A percentile compares a stretch with the other conserved stretches of the same genome.
Evolutionary conservation across 2,113 vertebrate species (phyloP).

Genomic region (Notothenia rossii): DNA sequence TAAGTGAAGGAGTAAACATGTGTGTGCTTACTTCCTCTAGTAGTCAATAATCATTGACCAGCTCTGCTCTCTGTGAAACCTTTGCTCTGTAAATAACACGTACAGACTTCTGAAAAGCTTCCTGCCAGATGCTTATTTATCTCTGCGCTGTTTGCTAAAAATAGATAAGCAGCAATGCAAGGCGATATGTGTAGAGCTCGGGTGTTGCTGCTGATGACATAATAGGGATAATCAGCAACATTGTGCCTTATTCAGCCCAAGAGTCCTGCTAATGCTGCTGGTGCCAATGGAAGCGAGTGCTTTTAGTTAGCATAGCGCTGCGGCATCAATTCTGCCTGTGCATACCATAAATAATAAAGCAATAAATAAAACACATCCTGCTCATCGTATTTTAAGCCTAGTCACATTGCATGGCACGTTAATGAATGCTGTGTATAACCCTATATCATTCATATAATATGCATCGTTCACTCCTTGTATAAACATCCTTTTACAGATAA

Average conservation of each 20-base stretch:
- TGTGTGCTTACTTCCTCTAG: background rate
- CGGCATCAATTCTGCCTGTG: slow-evolving; percentile 19
- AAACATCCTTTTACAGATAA: background rate
- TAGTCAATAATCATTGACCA: slow-evolving; percentile 19
- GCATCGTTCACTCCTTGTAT: slow-evolving; percentile 23
- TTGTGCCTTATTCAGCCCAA: slow-evolving; percentile 24
- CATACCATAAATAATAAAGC: slow-evolving; percentile 9
- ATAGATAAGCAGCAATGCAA: slow-evolving; percentile 45
- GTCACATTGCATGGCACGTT: background rate
- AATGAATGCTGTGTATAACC: background rate
- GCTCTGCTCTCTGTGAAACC: slow-evolving; percentile 21
- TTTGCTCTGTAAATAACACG: slow-evolving; percentile 34
- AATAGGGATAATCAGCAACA: slow-evolving; percentile 48
- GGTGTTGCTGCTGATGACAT: slow-evolving; percentile 50
- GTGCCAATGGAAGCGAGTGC: slow-evolving; percentile 13
- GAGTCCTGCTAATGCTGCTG: slow-evolving; percentile 21
- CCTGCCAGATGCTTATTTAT: slow-evolving; percentile 39
- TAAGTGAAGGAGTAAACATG: background rate
- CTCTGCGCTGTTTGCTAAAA: slow-evolving; percentile 41
- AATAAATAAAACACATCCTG: slow-evolving; percentile 31
- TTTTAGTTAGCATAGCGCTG: slow-evolving; percentile 44
- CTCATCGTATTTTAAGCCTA: slow-evolving; percentile 1
- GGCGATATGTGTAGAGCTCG: slow-evolving; percentile 21
- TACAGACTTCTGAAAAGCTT: slow-evolving; percentile 26
- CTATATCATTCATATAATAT: slow-evolving; percentile 8